Conservation (phyloP, 2,888 invertebrate genomes). For the Mimachlamys varia region DNA sequence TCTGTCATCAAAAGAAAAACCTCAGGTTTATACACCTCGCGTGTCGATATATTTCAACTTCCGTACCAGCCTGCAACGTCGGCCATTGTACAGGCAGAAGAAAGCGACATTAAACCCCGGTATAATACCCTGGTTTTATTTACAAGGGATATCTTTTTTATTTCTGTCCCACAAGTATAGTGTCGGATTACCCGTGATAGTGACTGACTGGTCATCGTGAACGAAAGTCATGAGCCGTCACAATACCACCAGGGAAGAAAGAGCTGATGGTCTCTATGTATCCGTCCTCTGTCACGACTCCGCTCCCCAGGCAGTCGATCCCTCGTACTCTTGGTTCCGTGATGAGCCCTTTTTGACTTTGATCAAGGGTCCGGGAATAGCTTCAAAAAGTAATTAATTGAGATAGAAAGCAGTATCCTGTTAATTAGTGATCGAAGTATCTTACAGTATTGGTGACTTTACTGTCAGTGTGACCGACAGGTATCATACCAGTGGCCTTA, state of each 20-base stretch:
- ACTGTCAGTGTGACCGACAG: too few species aligned
- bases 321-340: background rate
- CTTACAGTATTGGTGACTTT: background rate
- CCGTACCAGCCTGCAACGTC: background rate
- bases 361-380: background rate
- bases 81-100: background rate
- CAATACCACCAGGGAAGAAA: background rate
- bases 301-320: background rate
- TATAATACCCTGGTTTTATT: conserved; percentile 9
- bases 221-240: conserved; percentile 15
- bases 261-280: background rate
- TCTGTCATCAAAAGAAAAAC: conserved; percentile 20
- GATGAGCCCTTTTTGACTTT: background rate
- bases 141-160: conserved; percentile 4
- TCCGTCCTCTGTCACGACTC: background rate
- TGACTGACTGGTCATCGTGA: background rate
- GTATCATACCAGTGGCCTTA: too few species aligned
- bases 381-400: background rate
- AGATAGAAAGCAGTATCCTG: background rate
- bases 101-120: background rate
- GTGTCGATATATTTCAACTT: conserved; percentile 4
- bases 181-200: background rate
- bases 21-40: background rate
- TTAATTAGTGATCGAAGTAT: background rate
- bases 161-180: background rate